Evolutionary conservation across 2,797 vertebrate genomes (phyloP).

Genomic region (Hyperoplus lanceolatus): DNA sequence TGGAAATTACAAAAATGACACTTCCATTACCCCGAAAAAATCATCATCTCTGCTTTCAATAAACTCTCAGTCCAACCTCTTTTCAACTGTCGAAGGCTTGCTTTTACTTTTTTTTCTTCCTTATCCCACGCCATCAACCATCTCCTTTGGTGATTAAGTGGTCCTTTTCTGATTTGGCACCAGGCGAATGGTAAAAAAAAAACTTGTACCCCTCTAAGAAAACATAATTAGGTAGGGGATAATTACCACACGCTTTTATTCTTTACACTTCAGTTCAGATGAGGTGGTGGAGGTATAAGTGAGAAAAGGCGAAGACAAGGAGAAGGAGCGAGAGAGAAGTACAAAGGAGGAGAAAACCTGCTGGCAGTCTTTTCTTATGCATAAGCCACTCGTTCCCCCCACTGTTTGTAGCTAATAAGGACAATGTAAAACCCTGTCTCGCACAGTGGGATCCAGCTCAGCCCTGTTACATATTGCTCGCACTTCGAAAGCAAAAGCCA

Average conservation of each 20-base stretch:
- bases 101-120: constrained; percentile 30
- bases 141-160: constrained; percentile 53
- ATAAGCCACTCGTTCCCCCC: constrained; percentile 70
- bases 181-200: constrained; percentile 29
- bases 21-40: too few relatives aligned
- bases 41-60: too few relatives aligned
- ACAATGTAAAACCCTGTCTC: constrained; percentile 73
- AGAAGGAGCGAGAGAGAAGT: constrained; percentile 37
- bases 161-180: constrained; percentile 47
- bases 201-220: background rate
- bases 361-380: constrained; percentile 67
- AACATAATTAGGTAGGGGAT: constrained; percentile 41
- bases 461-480: constrained; percentile 65
- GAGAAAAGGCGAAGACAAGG: constrained; percentile 40
- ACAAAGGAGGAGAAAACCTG: constrained; percentile 62
- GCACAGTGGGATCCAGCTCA: constrained; percentile 71
- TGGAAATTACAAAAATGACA: too few relatives aligned
- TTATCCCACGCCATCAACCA: background rate
- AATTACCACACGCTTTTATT: constrained; percentile 62
- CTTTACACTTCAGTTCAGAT: constrained; percentile 35
- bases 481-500: constrained; percentile 58
- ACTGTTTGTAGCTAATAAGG: constrained; percentile 80
- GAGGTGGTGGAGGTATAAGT: constrained; percentile 41
- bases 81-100: constrained; percentile 31
- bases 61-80: background rate